Evolutionary conservation across 2,797 vertebrate species (phyloP).

Genomic region (Neosilurus mollespiculum): DNA sequence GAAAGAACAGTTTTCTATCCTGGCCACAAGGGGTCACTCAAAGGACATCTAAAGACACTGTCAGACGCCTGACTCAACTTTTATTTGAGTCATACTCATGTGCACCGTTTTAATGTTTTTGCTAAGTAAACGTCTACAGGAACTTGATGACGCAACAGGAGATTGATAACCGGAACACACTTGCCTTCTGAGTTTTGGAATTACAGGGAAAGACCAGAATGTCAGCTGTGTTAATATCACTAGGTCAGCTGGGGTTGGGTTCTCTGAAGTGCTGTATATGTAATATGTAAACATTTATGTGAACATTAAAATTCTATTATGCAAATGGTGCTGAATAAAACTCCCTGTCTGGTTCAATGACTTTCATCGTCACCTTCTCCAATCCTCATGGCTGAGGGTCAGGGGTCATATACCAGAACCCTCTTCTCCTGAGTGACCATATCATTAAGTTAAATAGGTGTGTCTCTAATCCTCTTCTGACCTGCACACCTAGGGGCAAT

Average conservation of each 20-base stretch:
- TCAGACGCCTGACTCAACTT: neutral
- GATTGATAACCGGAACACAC: neutral
- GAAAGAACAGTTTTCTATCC: neutral
- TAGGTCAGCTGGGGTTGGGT: neutral
- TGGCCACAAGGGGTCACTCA: conserved; percentile 48
- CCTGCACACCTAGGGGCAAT: too few relatives aligned
- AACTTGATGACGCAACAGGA: too few relatives aligned
- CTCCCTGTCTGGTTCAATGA: neutral
- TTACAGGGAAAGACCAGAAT: neutral
- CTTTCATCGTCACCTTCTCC: too few relatives aligned
- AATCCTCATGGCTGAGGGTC: too few relatives aligned
- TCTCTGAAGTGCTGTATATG: neutral
- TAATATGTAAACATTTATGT: neutral
- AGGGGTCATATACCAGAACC: too few relatives aligned
- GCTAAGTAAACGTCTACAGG: neutral
- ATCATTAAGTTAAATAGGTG: too few relatives aligned
- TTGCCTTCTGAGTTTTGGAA: too few relatives aligned
- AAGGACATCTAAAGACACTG: conserved; percentile 1
- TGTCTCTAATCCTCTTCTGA: too few relatives aligned
- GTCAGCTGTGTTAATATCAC: neutral
- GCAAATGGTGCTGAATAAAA: neutral
- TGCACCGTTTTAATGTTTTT: neutral
- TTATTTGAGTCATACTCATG: neutral
- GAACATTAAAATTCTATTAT: neutral
- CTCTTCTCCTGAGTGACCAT: too few relatives aligned